Evolutionary conservation across 2,888 invertebrate species (phyloP).

Genomic region (Ophion ventricosus): DNA sequence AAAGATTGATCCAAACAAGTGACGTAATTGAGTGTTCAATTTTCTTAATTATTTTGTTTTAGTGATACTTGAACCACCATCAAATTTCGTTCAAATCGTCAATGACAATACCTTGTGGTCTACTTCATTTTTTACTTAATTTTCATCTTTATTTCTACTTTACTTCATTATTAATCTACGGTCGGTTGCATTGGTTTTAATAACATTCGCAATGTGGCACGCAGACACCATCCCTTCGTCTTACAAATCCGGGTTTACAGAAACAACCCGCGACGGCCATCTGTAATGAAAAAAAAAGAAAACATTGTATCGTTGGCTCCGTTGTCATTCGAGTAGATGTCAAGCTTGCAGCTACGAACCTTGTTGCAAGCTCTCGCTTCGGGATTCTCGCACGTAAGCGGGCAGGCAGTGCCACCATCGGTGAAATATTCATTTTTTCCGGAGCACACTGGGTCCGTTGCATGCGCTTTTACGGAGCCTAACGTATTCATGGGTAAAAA

Average conservation of each 20-base stretch:
- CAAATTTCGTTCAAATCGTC: neutral
- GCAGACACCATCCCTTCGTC: conserved; percentile 5
- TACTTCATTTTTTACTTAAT: no score
- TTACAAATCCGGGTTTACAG: neutral
- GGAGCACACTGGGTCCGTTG: neutral
- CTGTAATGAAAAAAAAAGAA: conserved; percentile 8
- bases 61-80: neutral
- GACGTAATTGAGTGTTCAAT: neutral
- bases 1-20: no score
- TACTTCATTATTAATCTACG: neutral
- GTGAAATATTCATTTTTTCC: conserved; percentile 3
- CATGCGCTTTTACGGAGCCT: neutral
- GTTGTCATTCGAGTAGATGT: no score
- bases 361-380: neutral
- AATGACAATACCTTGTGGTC: no score
- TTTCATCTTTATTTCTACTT: no score
- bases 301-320: neutral
- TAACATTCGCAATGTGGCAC: neutral
- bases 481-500: neutral
- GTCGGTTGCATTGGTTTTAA: neutral
- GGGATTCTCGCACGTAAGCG: conserved; percentile 30
- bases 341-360: neutral
- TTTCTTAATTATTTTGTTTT: neutral
- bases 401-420: conserved; percentile 6
- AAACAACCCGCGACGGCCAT: conserved; percentile 9